These are phyloP conservation scores for Cheiracanthium punctorium DNA, from an alignment of 2,888 invertebrate species.

Conservation along the genomic window DNA sequence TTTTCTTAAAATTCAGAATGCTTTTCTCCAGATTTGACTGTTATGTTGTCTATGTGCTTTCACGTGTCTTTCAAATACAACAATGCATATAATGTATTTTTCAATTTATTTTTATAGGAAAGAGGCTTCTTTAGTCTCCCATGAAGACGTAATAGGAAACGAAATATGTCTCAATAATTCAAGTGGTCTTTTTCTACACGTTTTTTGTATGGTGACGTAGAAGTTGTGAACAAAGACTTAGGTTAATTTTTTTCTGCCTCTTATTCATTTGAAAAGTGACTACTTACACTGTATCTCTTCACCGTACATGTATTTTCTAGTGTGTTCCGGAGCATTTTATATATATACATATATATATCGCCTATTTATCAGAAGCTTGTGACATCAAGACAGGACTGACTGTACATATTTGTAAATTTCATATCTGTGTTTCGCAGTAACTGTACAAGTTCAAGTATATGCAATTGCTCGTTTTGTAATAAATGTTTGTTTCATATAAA, in stretches of 20 bases:
- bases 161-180: slow-evolving; percentile 15
- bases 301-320: not conserved
- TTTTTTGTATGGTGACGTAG: slow-evolving; percentile 16
- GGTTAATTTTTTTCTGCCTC: not conserved
- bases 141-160: slow-evolving; percentile 32
- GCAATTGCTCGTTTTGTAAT: slow-evolving; percentile 44
- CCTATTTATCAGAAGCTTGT: slow-evolving; percentile 26
- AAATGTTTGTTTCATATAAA: slow-evolving; percentile 42
- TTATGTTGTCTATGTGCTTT: not conserved
- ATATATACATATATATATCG: not conserved
- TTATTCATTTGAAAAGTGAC: not conserved
- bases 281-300: not conserved
- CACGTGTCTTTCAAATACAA: not conserved
- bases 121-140: not conserved
- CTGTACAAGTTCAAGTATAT: not conserved
- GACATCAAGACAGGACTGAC: not conserved
- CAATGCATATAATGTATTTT: no score
- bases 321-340: slow-evolving; percentile 24
- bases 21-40: not conserved
- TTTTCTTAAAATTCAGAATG: not conserved
- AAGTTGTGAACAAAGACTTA: not conserved
- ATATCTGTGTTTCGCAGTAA: slow-evolving; percentile 35
- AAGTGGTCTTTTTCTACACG: slow-evolving; percentile 1
- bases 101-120: not conserved
- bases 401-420: slow-evolving; percentile 66